Percentiles rank a stretch among this genome's conserved stretches.
Evolutionary conservation across 2,113 vertebrate genomes (phyloP).

Genomic region (Siniperca chuatsi): DNA sequence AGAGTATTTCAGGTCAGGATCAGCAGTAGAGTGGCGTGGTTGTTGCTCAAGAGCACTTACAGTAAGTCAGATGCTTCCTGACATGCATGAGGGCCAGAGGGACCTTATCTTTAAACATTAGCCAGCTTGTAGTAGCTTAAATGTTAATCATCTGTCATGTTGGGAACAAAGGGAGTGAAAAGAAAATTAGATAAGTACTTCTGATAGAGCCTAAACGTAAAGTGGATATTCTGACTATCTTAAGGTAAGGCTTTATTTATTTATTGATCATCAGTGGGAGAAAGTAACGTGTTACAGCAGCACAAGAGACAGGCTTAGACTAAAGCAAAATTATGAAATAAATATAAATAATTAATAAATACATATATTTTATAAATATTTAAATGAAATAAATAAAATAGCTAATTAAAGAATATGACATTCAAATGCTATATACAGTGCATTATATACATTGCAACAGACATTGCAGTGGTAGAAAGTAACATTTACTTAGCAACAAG

Average conservation of each 20-base stretch:
- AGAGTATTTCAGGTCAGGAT: conserved; percentile 10
- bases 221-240: not conserved
- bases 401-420: not conserved
- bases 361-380: not conserved
- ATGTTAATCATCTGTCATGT: conserved; percentile 18
- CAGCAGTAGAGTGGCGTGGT: not conserved
- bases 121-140: not conserved
- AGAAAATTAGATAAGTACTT: not conserved
- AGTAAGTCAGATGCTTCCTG: conserved; percentile 64
- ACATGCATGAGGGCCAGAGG: conserved; percentile 7
- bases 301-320: not conserved
- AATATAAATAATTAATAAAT: not conserved
- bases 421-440: not conserved
- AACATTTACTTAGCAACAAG: not conserved
- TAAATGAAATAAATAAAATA: not conserved
- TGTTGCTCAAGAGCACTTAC: conserved; percentile 71
- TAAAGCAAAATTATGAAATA: not conserved
- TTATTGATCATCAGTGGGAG: not conserved
- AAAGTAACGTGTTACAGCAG: not conserved
- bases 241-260: conserved; percentile 13
- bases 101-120: conserved; percentile 42
- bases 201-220: not conserved
- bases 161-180: not conserved
- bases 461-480: not conserved
- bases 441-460: not conserved